Evolutionary conservation across 2,888 invertebrate species (phyloP).

Genomic region (Syrista parreyssii): DNA sequence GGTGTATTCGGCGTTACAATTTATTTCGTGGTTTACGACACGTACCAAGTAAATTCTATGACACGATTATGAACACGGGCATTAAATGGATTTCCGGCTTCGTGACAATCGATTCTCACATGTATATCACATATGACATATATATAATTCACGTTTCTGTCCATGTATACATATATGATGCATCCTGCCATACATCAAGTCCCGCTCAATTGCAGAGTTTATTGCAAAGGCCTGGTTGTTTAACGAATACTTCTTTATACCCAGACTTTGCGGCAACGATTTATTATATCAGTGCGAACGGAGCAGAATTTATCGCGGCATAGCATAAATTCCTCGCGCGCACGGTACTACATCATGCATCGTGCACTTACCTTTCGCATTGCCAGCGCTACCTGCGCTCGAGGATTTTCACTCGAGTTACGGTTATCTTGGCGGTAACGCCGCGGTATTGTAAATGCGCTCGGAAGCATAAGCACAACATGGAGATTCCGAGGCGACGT

Average conservation of each 20-base stretch:
- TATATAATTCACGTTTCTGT: not conserved
- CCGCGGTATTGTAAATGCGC: not conserved
- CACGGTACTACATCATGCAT: not conserved
- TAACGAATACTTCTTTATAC: slow-evolving; percentile 38
- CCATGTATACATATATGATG: slow-evolving; percentile 12
- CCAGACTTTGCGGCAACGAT: slow-evolving; percentile 6
- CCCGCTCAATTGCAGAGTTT: slow-evolving; percentile 45
- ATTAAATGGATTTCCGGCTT: slow-evolving; percentile 27
- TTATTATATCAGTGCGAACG: not conserved
- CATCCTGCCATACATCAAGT: slow-evolving; percentile 39
- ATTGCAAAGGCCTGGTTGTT: slow-evolving; percentile 31
- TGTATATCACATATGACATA: not conserved
- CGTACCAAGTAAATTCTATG: not conserved
- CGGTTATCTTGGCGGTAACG: not conserved
- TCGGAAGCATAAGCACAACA: not conserved
- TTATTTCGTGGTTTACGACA: not conserved
- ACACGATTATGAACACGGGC: slow-evolving; percentile 6
- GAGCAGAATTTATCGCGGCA: not conserved
- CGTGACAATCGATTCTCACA: not conserved
- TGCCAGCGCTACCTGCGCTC: not conserved
- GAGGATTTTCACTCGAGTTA: not conserved
- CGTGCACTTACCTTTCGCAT: not conserved
- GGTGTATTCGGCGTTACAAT: not conserved
- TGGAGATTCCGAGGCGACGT: not conserved
- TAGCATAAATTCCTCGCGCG: not conserved